Evolutionary conservation across 2,797 vertebrate species (phyloP), one percentile per base, ranked within the genome.

Genomic region (Gymnothorax javanicus): DNA sequence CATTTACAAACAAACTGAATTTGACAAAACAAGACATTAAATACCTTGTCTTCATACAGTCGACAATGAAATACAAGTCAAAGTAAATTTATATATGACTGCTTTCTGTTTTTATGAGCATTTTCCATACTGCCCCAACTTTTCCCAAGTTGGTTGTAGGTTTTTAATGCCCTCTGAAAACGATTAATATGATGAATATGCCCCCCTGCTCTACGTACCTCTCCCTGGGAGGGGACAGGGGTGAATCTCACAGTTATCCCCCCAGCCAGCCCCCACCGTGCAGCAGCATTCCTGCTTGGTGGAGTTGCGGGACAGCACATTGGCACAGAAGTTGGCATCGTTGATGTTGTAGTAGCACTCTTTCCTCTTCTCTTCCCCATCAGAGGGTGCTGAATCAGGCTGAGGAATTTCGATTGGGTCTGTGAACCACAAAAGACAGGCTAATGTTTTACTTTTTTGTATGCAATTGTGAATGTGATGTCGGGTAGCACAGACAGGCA

Each of bases 231-330:
- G 4, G 1, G 95, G 95, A 87, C 96, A 96, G n/a, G 94, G 87
- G n/a, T 96, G 94, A 88, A 96, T 94, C 92, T 96, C 95, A 7
- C 96, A 96, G 93, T 96, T 93, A 92, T 95, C 95, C 0, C 95
- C 96, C 96, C 96, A 96, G 87, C 96, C 95, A 0, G 93, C 90
- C 7, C 96, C 96, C 50, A 93, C 95, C 0, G 95, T 96, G 88
- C 96, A 96, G 93, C 96, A 96, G 91, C 96, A 96, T 91, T 96
- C 96, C 90, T 94, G 93, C 89, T 94, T 95, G 87, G 94, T 96
- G 90, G 91, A 87, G 91, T 96, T 96, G 8, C 89, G 94, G 20
- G 96, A 95, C 89, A 96, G 90, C 79, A 95, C 95, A 25, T 96
- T 96, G 89, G 94, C 92, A 17, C 96, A 96, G 88, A 95, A 93